Evolutionary conservation across 2,888 invertebrate species (phyloP), one percentile per base, ranked within the genome.

Genomic region (Seira sanloemensis): DNA sequence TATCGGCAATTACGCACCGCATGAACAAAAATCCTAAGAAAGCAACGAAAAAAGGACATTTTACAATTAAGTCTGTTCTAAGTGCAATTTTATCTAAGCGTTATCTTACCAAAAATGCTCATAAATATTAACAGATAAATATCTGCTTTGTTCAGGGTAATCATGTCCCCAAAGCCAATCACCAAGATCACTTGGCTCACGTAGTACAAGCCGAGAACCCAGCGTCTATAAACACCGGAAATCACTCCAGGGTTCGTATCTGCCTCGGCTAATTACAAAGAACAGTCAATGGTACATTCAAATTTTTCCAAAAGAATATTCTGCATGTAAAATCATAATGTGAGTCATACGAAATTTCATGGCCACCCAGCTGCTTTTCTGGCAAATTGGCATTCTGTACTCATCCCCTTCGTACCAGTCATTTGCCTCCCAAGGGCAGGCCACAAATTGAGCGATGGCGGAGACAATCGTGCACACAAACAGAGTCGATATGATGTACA

Each of bases 141-240:
- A 25, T 88, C 87, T 4, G 62, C 24, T 7, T 27, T 16, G 1
- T 73, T n/a, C 9, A 88, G 21, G 9, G 83, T 78, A 9, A 88
- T 86, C 84, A 88, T 84, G 68, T 89, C 89, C 23, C 88, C 89
- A 81, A 85, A 89, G 46, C 89, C 89, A 73, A 89, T 88, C 1
- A 81, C 81, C n/a, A 89, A 71, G 12, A 88, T 68, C 1, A 85
- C 87, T 72, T 88, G 88, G 54, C 85, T 85, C 7, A 88, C 86
- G 72, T 88, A 88, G 58, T 89, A 89, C 0, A 87, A 16, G 1
- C 87, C 86, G n/a, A 85, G 46, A 25, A 88, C 73, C 88, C 87
- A 88, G 2, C 88, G 83, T 21, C 72, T 50, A 0, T 21, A 46
- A 1, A 86, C 54, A 19, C 19, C 27, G 0, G 84, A 73, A 2